Percentiles rank a stretch among this genome's conserved stretches.
Conservation (phyloP, 2,888 invertebrate genomes). For the Vesta saturnalis region DNA sequence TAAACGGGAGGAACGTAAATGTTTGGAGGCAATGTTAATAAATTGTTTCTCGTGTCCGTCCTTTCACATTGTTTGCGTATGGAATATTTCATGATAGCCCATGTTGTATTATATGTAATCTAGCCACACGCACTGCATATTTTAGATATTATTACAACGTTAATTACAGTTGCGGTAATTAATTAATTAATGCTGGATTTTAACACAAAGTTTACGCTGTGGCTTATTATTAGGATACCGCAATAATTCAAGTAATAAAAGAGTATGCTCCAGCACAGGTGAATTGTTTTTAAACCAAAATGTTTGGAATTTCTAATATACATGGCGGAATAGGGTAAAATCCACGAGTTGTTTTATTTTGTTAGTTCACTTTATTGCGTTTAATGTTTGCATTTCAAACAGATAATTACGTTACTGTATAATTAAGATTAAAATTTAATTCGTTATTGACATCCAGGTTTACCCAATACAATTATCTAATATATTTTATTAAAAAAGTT, state of each 20-base stretch:
- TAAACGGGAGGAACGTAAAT: slow-evolving; percentile 6
- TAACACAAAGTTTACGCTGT: slow-evolving; percentile 8
- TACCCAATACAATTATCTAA: neutral
- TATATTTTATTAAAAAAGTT: neutral
- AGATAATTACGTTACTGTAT: too few species aligned
- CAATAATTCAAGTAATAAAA: slow-evolving; percentile 5
- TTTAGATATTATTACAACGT: slow-evolving; percentile 46
- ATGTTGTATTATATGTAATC: slow-evolving; percentile 29
- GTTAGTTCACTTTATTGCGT: neutral
- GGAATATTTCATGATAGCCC: slow-evolving; percentile 32
- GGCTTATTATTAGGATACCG: slow-evolving; percentile 9
- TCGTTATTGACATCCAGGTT: too few species aligned
- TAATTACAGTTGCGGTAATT: slow-evolving; percentile 45
- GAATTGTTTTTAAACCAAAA: slow-evolving; percentile 9
- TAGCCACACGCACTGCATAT: slow-evolving; percentile 42
- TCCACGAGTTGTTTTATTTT: neutral
- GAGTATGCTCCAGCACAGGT: slow-evolving; percentile 11
- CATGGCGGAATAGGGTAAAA: too few species aligned
- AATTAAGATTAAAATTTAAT: too few species aligned
- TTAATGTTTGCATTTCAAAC: neutral
- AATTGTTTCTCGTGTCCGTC: slow-evolving; percentile 26
- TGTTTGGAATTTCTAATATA: slow-evolving; percentile 11
- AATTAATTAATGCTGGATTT: slow-evolving; percentile 45
- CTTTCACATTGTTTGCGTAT: slow-evolving; percentile 26
- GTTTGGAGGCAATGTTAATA: slow-evolving; percentile 13